Percentiles rank a stretch among this genome's conserved stretches.
Conservation (phyloP, 1,140 invertebrate genomes). For the Leptinotarsa defecta region DNA sequence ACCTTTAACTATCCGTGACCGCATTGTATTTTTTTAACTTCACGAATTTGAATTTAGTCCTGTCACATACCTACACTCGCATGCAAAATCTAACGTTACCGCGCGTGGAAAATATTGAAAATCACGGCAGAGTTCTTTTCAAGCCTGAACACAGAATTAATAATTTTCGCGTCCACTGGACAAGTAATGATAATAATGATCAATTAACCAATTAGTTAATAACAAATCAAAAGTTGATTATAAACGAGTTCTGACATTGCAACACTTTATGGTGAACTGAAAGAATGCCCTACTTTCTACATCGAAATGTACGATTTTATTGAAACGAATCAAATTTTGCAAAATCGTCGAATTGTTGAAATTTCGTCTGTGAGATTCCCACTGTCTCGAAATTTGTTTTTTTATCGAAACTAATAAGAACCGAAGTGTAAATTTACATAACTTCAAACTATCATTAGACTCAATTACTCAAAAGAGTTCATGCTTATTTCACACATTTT, state of each 20-base stretch:
- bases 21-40: too few species aligned
- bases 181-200: neutral
- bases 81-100: too few species aligned
- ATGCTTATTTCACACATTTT: too few species aligned
- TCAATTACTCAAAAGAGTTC: too few species aligned
- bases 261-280: neutral
- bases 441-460: too few species aligned
- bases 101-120: too few species aligned
- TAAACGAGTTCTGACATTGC: neutral
- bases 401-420: neutral
- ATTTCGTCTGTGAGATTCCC: neutral
- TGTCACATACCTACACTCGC: too few species aligned
- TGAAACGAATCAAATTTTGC: neutral
- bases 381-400: neutral
- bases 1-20: too few species aligned
- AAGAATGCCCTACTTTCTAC: constrained; percentile 5
- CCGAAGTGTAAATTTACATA: neutral
- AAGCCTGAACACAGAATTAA: too few species aligned
- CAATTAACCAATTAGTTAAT: neutral
- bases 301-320: neutral
- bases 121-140: too few species aligned
- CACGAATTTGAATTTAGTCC: too few species aligned
- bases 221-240: neutral
- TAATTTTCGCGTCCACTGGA: too few species aligned
- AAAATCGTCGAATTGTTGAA: neutral